phyloP scores from a whole-genome alignment of 2,113 vertebrate species.

The Chamaetylas fuelleborni region DNA sequence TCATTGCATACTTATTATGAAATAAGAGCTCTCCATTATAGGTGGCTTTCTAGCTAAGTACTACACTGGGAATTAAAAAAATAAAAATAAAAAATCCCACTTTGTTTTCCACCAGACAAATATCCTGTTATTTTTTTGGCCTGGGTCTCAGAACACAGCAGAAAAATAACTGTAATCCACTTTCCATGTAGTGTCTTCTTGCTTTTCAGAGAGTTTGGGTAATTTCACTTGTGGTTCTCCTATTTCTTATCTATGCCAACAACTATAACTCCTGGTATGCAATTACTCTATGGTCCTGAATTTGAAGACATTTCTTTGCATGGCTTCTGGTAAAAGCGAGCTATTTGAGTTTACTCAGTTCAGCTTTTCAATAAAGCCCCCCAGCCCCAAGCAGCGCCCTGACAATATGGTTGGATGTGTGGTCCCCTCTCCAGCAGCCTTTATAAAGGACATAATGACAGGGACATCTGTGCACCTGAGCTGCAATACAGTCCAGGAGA shows the following conservation, averaged over 20 bases:
- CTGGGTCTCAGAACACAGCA: neutral
- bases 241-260: neutral
- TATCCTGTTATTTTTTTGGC: neutral
- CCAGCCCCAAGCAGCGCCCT: neutral
- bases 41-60: neutral
- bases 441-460: neutral
- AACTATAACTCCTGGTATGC: neutral
- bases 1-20: neutral
- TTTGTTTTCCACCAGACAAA: neutral
- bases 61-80: neutral
- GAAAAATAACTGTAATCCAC: neutral
- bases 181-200: neutral
- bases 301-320: neutral
- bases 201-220: neutral
- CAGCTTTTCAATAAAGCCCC: neutral
- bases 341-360: neutral
- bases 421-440: neutral
- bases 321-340: neutral
- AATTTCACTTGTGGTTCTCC: neutral
- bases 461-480: neutral
- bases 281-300: neutral
- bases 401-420: fast-evolving
- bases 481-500: neutral
- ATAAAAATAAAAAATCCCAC: neutral
- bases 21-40: neutral